Evolutionary conservation across 2,888 invertebrate species (phyloP), one percentile per base, ranked within the genome.

Genomic region (Lacanobia oleracea): DNA sequence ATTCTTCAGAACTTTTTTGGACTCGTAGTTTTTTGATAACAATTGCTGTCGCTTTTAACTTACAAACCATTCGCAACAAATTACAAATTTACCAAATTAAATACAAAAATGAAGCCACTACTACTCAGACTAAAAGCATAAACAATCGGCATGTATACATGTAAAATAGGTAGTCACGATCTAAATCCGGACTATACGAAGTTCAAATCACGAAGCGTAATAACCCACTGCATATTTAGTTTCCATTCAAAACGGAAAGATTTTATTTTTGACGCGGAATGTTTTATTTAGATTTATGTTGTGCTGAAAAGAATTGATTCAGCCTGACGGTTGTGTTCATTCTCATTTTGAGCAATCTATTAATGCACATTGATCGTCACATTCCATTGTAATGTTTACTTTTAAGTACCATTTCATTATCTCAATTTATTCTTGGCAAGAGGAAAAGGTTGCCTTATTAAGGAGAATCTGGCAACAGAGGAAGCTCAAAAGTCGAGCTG

Each of bases 401-500:
- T 67, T 79, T 63, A 69, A 79, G 74, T 65, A 72, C 72, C 75
- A 71, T 82, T 80, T 77, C 71, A 81, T 84, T 77, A 77, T 72
- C 78, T 81, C 76, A 76, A 84, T 84, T 88, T 87, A 87, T 86
- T 88, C 84, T 86, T 77, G 67, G 76, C 72, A 76, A 83, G 84
- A 87, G 85, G 82, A 88, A 91, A 88, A 89, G 86, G 79, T 86
- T 83, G 89, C 86, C 89, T 91, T 92, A 91, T 92, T 92, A 93
- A 90, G 89, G 89, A 88, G 89, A 94, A 95, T 94, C 94, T 92
- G 91, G 89, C 77, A 89, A 89, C 90, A 91, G 90, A 92, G 92
- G 92, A 94, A 93, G 93, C 92, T 91, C 91, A 93, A 91, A 93
- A 94, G 94, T 94, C 94, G 91, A 91, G 93, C 90, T 92, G 92